Conservation (phyloP, 2,888 invertebrate species). For the Eupithecia subumbrata region DNA sequence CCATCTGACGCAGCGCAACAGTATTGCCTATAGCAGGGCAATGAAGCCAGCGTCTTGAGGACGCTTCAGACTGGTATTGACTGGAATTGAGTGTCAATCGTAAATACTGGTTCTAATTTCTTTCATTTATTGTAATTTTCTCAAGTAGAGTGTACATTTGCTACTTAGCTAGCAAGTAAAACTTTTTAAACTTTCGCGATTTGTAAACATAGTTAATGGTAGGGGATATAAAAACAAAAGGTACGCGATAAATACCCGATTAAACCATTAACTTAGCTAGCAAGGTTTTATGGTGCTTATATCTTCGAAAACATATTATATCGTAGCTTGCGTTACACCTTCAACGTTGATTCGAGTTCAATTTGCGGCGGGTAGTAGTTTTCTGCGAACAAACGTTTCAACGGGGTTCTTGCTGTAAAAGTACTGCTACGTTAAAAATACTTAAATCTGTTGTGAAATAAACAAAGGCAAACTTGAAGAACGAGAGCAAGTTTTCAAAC, state of each 20-base stretch:
- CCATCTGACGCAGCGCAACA: no score
- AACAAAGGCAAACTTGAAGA: neutral
- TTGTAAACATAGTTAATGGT: no score
- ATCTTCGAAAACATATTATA: neutral
- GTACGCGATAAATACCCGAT: no score
- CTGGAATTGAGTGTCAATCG: no score
- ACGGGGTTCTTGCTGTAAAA: conserved; percentile 5
- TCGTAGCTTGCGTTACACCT: conserved; percentile 16
- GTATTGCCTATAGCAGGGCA: no score
- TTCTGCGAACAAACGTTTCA: conserved; percentile 36
- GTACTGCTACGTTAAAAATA: conserved; percentile 5
- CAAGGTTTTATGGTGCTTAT: neutral
- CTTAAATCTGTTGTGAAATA: neutral
- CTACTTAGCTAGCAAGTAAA: neutral
- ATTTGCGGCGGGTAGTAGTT: conserved; percentile 38
- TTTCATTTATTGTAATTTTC: neutral
- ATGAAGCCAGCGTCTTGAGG: no score
- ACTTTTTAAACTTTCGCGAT: no score
- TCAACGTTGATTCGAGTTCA: conserved; percentile 31
- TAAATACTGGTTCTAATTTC: no score
- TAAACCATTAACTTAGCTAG: neutral
- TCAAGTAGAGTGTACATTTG: neutral
- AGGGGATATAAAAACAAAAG: no score
- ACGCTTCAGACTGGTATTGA: no score
- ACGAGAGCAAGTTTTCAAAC: neutral